Base-by-base conservation (phyloP, 2,888 invertebrate species). In the Drosophila subquinaria region DNA sequence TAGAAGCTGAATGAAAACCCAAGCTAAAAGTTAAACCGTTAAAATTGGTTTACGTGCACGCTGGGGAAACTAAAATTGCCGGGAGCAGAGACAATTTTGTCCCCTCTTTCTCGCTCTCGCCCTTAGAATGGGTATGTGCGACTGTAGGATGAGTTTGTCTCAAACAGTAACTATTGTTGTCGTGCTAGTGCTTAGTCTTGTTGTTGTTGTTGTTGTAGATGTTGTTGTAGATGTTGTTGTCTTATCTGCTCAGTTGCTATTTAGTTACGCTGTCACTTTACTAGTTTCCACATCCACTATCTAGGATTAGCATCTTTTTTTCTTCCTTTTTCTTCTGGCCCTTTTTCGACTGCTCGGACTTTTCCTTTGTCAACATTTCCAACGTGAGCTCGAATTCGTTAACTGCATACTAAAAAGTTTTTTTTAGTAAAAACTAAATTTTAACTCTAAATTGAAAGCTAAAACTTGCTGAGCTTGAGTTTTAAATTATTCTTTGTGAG, bases 21-120 rank as follows among this genome's bases (percentile, higher is more conserved):
- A 69, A 88, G 88, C 88, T 75, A 82, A 65, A 83, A 89, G 85
- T 84, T 84, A 83, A 90, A 86, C 79, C 90, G 85, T 89, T 86
- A 72, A 90, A 90, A 86, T 90, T 86, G 89, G 84, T 79, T 89
- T 88, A 88, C 86, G 61, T 82, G 63, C 59, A 55, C 71, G 38
- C 65, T 76, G 66, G 71, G 48, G 64, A 82, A 59, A 69, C 62
- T 20, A 56, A 62, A 68, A 53, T 59, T 48, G 68, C 64, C 51
- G 40, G 30, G 23, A 11, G 27, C 59, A 52, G 36, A 47, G 57
- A 47, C 36, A 38, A 27, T 36, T 35, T 17, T 17, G 10, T n/a
- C 15, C 42, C 5, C 33, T 45, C 13, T 11, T 4, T 15, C 30
- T 30, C 23, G 11, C 50, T 1, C 50, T 36, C 20, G 36, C 43